Conservation (phyloP, 1,140 invertebrate species). For the Thaumatotibia leucotreta region DNA sequence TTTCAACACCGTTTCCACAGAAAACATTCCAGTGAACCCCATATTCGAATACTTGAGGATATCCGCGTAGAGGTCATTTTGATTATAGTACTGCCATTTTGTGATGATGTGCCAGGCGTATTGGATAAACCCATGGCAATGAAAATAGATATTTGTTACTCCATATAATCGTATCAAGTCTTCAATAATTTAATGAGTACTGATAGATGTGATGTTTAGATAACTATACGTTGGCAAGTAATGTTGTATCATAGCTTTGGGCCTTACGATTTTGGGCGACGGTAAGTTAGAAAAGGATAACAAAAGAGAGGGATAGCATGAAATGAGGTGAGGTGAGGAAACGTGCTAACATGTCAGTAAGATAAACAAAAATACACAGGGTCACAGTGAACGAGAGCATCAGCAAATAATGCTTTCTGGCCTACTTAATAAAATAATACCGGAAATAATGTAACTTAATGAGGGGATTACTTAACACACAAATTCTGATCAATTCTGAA, state of each 20-base stretch:
- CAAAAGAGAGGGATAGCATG: slow-evolving; percentile 17
- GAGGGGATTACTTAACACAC: slow-evolving; percentile 9
- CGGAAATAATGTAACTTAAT: not conserved
- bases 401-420: slow-evolving; percentile 6
- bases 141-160: slow-evolving; percentile 71
- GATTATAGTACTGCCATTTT: slow-evolving; percentile 92
- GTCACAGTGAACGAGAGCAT: slow-evolving; percentile 30
- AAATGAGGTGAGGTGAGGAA: slow-evolving; percentile 29
- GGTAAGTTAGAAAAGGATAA: slow-evolving; percentile 13
- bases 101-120: slow-evolving; percentile 56
- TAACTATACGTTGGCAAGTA: slow-evolving; percentile 18
- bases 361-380: slow-evolving; percentile 26
- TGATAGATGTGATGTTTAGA: slow-evolving; percentile 30
- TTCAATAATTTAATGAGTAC: slow-evolving; percentile 23
- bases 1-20: slow-evolving; percentile 98
- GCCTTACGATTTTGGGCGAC: not conserved
- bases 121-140: slow-evolving; percentile 68
- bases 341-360: slow-evolving; percentile 28
- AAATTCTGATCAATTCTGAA: slow-evolving; percentile 2
- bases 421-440: slow-evolving; percentile 8
- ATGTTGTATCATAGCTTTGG: slow-evolving; percentile 17
- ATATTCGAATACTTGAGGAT: slow-evolving; percentile 98
- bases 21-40: slow-evolving; percentile 98
- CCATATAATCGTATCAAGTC: slow-evolving; percentile 32
- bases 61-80: slow-evolving; percentile 91